Evolutionary conservation across 2,888 invertebrate species (phyloP).

Genomic region (Acheta domesticus): DNA sequence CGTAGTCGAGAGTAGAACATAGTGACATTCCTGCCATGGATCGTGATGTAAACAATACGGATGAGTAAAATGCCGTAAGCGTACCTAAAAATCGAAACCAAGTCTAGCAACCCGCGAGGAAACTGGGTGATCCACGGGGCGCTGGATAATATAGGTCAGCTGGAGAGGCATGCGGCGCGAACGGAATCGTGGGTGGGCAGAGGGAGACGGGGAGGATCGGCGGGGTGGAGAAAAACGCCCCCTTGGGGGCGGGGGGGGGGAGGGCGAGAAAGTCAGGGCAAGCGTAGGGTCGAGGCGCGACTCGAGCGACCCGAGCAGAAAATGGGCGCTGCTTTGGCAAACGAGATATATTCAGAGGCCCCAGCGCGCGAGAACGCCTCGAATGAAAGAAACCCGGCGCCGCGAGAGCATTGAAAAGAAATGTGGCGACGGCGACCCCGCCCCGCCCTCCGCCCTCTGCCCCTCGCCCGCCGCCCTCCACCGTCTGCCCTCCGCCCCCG

Average conservation of each 20-base stretch:
- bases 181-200: too few relatives aligned
- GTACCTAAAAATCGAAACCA: too few relatives aligned
- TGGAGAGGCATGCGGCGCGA: too few relatives aligned
- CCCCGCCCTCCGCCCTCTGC: neutral
- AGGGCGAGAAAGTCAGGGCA: neutral
- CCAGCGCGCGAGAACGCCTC: neutral
- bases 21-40: too few relatives aligned
- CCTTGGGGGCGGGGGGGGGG: neutral
- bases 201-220: too few relatives aligned
- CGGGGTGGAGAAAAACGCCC: neutral
- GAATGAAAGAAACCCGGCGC: neutral
- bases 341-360: neutral
- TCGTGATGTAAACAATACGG: too few relatives aligned
- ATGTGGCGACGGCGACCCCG: neutral
- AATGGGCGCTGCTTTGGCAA: constrained; percentile 11
- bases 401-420: neutral
- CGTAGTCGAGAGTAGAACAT: too few relatives aligned
- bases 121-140: too few relatives aligned
- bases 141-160: too few relatives aligned
- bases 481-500: neutral
- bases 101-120: too few relatives aligned
- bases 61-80: too few relatives aligned
- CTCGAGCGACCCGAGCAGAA: constrained; percentile 5
- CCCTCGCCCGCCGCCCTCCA: neutral
- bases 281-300: neutral